Evolutionary conservation across 2,888 invertebrate species (phyloP).

Genomic region (Oscheius myriophilus): DNA sequence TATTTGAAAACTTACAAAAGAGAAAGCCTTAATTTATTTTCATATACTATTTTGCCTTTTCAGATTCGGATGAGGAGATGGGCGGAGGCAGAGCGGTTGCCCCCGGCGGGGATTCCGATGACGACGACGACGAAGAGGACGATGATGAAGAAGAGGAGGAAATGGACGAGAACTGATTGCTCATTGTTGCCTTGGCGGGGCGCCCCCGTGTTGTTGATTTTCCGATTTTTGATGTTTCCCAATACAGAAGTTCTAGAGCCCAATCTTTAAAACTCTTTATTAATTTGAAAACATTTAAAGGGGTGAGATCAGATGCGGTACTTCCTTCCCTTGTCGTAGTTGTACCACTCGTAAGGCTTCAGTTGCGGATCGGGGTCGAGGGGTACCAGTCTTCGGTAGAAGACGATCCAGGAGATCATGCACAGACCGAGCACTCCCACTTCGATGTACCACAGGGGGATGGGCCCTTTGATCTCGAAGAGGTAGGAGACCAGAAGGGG

Average conservation of each 20-base stretch:
- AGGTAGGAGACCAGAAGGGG: conserved; percentile 50
- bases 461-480: conserved; percentile 51
- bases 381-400: conserved; percentile 47
- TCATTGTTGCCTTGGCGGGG: conserved; percentile 19
- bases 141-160: conserved; percentile 22
- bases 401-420: conserved; percentile 43
- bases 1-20: no score
- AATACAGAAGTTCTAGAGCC: background rate
- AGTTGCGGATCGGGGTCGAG: conserved; percentile 45
- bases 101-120: background rate
- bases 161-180: conserved; percentile 25
- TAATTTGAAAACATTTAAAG: no score
- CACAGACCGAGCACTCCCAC: conserved; percentile 36
- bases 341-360: conserved; percentile 42
- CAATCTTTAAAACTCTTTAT: no score
- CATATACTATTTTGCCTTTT: background rate
- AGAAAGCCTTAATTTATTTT: no score
- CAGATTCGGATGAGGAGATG: background rate
- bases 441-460: conserved; percentile 50
- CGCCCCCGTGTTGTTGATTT: conserved; percentile 26
- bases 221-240: background rate
- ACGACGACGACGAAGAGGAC: conserved; percentile 13
- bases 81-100: background rate
- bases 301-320: conserved; percentile 42
- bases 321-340: conserved; percentile 43